Base-by-base conservation (phyloP, 2,113 vertebrate genomes). In the Falcunculus frontatus region DNA sequence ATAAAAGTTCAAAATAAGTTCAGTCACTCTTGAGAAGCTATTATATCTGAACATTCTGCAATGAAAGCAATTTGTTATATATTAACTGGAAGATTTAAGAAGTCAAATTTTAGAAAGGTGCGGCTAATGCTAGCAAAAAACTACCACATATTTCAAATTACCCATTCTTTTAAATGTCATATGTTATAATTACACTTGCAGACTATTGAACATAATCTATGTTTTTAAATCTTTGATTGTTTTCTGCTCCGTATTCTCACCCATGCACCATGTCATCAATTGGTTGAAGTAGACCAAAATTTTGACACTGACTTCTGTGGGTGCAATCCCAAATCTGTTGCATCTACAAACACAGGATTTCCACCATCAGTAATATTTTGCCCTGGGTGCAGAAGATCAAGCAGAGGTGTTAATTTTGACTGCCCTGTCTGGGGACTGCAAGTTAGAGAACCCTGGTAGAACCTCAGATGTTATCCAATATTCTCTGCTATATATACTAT, bases 1-100 rank as follows among this genome's bases (percentile, higher is more conserved):
- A 97, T 96, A 97, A 96, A 98, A 95, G 97, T 98, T 98, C 98
- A 98, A 96, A 97, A 96, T 91, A 97, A 98, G 97, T 98, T 98
- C 97, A 97, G 93, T 96, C 93, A 84, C 92, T 96, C 84, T 97
- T 88, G 87, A 97, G 97, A 90, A 79, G 60, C 69, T 88, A 95
- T 97, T 95, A 74, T 81, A 83, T 92, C 80, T 63, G 72, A 93
- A 89, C 57, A 68, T 89, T 95, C 52, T 93, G 70, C 60, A 57
- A 52, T 50, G 70, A 89, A 53, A 95, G 76, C 85, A 84, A 86
- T 95, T 91, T 79, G 84, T 96, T 93, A 95, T 90, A 68, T 91
- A 97, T 97, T 97, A 97, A 97, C 94, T 94, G 76, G 46, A 95
- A 96, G 84, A 88, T 89, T 70, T 78, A 92, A 94, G 82, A 95